phyloP scores from a whole-genome alignment of 2,113 vertebrate species.

The Heterochromis multidens region DNA sequence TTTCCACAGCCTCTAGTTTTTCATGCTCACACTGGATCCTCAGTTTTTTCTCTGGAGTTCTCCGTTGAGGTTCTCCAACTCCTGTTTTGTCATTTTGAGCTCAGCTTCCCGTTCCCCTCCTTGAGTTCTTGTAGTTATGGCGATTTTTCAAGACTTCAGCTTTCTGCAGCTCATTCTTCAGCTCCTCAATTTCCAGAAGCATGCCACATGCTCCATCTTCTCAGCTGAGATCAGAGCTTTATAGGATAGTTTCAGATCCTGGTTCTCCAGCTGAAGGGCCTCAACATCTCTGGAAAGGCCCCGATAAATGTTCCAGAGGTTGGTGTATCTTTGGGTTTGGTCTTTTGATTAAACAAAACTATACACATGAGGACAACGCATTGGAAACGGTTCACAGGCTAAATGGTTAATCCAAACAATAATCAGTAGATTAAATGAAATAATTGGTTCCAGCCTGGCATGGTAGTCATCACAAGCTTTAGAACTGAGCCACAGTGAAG shows the following conservation, averaged over 20 bases:
- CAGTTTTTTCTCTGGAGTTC: background rate
- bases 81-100: background rate
- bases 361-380: background rate
- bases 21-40: too few species aligned
- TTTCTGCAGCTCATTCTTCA: background rate
- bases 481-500: background rate
- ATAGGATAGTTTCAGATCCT: background rate
- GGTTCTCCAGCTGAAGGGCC: background rate
- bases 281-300: accelerated
- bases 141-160: background rate
- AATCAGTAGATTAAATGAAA: background rate
- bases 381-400: background rate
- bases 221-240: background rate
- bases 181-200: background rate
- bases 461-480: background rate
- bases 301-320: background rate
- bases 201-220: background rate
- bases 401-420: background rate
- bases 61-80: background rate
- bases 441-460: background rate
- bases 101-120: background rate
- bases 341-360: background rate
- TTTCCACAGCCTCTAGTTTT: background rate
- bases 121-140: background rate
- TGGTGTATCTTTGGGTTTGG: background rate